Percentiles rank a stretch among this genome's conserved stretches.
Conservation (phyloP, 2,113 vertebrate genomes). For the Trichomycterus rosablanca region DNA sequence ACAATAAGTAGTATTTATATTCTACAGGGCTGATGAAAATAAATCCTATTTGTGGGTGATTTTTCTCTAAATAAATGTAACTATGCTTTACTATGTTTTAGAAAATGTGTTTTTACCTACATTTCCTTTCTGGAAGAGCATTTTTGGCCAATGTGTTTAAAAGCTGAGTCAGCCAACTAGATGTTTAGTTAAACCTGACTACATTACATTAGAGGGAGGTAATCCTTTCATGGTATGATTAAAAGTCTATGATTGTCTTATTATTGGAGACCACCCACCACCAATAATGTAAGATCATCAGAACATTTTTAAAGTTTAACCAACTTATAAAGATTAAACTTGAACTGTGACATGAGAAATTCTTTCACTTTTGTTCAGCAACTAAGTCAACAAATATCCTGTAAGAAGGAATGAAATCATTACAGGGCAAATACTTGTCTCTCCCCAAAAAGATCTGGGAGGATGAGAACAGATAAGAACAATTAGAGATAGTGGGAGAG, state of each 20-base stretch:
- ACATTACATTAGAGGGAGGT: too few species aligned
- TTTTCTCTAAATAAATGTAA: too few species aligned
- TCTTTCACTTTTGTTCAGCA: constrained; percentile 1
- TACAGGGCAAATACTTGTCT: background rate
- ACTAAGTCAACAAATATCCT: constrained; percentile 12
- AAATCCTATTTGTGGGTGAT: background rate
- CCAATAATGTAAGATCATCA: background rate
- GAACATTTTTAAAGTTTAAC: constrained; percentile 10
- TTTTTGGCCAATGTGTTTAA: too few species aligned
- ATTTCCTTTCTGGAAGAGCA: too few species aligned
- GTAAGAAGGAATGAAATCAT: background rate
- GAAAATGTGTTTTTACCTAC: too few species aligned
- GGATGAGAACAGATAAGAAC: constrained; percentile 5
- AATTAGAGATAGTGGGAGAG: background rate
- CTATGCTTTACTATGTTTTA: too few species aligned
- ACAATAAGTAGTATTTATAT: too few species aligned
- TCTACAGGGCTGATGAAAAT: too few species aligned
- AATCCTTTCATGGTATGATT: too few species aligned
- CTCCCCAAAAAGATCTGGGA: background rate
- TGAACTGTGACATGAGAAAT: constrained; percentile 12
- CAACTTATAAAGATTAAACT: background rate
- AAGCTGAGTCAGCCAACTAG: too few species aligned
- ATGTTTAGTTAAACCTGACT: too few species aligned
- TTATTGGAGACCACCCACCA: background rate
- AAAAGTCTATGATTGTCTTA: background rate